phyloP scores from a whole-genome alignment of 2,888 invertebrate species.

The Elysia crispata region DNA sequence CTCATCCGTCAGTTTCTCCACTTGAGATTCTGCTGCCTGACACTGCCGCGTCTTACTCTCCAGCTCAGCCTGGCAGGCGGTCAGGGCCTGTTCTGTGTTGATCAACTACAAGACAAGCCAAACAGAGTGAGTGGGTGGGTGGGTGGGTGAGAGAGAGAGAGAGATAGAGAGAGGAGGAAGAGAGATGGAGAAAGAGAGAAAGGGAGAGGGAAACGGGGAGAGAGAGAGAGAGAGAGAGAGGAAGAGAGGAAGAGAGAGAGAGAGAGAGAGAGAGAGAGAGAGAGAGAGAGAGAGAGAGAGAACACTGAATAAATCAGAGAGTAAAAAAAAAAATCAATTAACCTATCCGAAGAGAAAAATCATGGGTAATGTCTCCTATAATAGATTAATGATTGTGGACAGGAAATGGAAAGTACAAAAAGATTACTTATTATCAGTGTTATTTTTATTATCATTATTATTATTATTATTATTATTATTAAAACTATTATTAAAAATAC shows the following conservation, averaged over 20 bases:
- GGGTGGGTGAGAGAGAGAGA: not conserved
- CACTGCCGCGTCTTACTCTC: slow-evolving; percentile 76
- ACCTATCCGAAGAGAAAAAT: no score
- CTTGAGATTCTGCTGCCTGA: slow-evolving; percentile 81
- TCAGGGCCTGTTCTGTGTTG: slow-evolving; percentile 32
- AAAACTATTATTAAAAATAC: no score
- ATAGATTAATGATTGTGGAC: no score
- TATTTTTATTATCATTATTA: no score
- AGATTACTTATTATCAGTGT: no score
- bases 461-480: no score
- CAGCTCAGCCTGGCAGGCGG: slow-evolving; percentile 53
- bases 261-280: not conserved
- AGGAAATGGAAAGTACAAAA: no score
- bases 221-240: not conserved
- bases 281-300: not conserved
- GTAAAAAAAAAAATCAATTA: no score
- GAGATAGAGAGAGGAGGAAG: not conserved
- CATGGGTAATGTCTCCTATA: no score
- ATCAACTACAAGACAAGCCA: not conserved
- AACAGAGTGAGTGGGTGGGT: not conserved
- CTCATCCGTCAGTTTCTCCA: slow-evolving; percentile 81
- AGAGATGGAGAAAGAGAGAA: not conserved
- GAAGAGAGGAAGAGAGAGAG: not conserved
- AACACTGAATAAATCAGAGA: no score
- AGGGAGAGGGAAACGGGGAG: not conserved